These are phyloP conservation scores for Agonopterix alstromeriana DNA, from an alignment of 2,888 invertebrate species.

Conservation along the genomic window DNA sequence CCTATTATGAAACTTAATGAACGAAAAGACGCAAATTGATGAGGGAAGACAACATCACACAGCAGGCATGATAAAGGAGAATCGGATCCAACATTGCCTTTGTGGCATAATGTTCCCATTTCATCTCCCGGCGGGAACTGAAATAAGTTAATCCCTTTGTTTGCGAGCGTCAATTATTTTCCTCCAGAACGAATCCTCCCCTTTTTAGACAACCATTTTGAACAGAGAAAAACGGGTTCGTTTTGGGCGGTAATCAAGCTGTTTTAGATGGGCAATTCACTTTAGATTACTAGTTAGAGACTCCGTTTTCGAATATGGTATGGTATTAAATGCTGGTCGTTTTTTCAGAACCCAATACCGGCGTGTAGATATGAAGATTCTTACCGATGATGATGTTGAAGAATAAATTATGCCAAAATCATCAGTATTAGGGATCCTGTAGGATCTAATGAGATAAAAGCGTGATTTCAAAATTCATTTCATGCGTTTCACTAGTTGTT, in stretches of 20 bases:
- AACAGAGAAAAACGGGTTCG: not conserved
- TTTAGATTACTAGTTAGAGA: not conserved
- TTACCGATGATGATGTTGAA: too few relatives aligned
- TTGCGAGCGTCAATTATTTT: slow-evolving; percentile 32
- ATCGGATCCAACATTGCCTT: slow-evolving; percentile 21
- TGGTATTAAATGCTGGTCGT: too few relatives aligned
- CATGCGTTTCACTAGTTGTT: too few relatives aligned
- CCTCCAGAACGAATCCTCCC: slow-evolving; percentile 9
- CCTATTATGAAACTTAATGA: slow-evolving; percentile 18
- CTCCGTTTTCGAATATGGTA: too few relatives aligned
- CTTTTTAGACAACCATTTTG: slow-evolving; percentile 3
- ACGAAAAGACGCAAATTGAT: slow-evolving; percentile 27
- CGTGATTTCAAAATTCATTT: too few relatives aligned
- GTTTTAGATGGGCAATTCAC: not conserved
- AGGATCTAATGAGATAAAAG: too few relatives aligned
- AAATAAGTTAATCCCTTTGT: slow-evolving; percentile 24
- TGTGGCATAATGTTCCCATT: slow-evolving; percentile 31
- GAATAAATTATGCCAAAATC: too few relatives aligned
- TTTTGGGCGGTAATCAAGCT: not conserved
- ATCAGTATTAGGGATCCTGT: too few relatives aligned
- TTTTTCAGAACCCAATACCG: too few relatives aligned
- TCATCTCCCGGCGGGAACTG: slow-evolving; percentile 24
- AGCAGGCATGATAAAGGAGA: slow-evolving; percentile 33
- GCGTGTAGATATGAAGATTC: too few relatives aligned
- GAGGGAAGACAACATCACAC: slow-evolving; percentile 16